Percentiles rank a stretch among this genome's conserved stretches.
Conservation (phyloP, 2,113 vertebrate genomes). For the Gorilla gorilla region DNA sequence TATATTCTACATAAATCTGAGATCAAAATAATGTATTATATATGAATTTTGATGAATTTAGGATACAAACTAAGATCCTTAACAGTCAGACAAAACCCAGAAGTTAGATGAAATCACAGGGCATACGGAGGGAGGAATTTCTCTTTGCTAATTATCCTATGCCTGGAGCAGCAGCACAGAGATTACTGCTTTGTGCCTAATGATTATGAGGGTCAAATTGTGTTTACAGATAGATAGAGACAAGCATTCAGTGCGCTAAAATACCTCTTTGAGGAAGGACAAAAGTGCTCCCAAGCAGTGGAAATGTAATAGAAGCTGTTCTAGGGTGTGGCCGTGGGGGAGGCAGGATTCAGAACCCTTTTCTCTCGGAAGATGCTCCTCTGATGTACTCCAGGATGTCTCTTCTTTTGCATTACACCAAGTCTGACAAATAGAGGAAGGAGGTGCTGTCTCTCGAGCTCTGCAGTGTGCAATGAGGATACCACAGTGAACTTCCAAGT, state of each 20-base stretch:
- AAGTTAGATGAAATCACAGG: constrained; percentile 52
- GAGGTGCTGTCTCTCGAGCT: background rate
- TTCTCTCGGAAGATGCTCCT: background rate
- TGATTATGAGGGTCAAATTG: constrained; percentile 60
- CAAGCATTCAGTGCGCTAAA: background rate
- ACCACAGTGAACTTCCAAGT: background rate
- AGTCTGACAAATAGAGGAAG: background rate
- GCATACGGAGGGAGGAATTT: constrained; percentile 46
- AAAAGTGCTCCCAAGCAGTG: background rate
- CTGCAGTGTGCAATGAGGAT: background rate
- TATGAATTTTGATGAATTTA: constrained; percentile 50
- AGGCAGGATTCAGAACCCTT: background rate
- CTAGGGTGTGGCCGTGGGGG: background rate
- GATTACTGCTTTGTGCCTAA: constrained; percentile 64
- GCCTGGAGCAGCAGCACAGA: constrained; percentile 49
- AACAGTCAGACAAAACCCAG: constrained; percentile 54
- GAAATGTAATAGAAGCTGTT: background rate
- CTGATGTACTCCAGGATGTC: background rate
- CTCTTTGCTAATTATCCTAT: constrained; percentile 59
- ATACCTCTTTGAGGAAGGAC: background rate
- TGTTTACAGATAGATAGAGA: constrained; percentile 56
- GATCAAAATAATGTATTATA: background rate
- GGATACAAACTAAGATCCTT: constrained; percentile 35
- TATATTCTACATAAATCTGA: constrained; percentile 5
- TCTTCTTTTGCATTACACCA: background rate